Evolutionary conservation across 2,888 invertebrate genomes (phyloP).

Genomic region (Plemyria rubiginata): DNA sequence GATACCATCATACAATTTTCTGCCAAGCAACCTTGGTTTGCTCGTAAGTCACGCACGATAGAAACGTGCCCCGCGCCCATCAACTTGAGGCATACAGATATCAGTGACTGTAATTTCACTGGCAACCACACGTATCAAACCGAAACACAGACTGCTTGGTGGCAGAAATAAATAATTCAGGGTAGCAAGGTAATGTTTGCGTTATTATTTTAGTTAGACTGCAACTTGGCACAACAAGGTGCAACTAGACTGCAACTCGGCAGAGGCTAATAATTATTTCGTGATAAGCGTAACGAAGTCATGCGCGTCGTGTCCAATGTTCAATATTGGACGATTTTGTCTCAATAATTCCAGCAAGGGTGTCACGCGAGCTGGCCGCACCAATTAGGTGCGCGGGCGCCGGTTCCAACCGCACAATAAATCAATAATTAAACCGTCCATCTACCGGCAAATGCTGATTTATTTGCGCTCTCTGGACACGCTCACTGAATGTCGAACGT

Average conservation of each 20-base stretch:
- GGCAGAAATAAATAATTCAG: background rate
- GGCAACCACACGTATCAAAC: too few species aligned
- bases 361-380: conserved; percentile 78
- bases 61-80: too few species aligned
- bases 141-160: too few species aligned
- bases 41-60: too few species aligned
- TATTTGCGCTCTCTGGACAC: conserved; percentile 74
- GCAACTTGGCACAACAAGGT: conserved; percentile 9
- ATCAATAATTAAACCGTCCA: conserved; percentile 84
- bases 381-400: conserved; percentile 80
- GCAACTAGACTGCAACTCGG: conserved; percentile 10
- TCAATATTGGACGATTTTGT: conserved; percentile 76
- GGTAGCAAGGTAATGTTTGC: background rate
- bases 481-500: conserved; percentile 63
- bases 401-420: conserved; percentile 71
- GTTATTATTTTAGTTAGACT: background rate
- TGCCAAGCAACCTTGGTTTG: too few species aligned
- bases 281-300: conserved; percentile 70
- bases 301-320: conserved; percentile 67
- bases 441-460: conserved; percentile 82
- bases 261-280: conserved; percentile 37
- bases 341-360: conserved; percentile 70
- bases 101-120: too few species aligned
- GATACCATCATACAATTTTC: too few species aligned
- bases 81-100: too few species aligned